Base-by-base conservation (phyloP, 2,797 vertebrate species). In the Chelidonichthys spinosus region DNA sequence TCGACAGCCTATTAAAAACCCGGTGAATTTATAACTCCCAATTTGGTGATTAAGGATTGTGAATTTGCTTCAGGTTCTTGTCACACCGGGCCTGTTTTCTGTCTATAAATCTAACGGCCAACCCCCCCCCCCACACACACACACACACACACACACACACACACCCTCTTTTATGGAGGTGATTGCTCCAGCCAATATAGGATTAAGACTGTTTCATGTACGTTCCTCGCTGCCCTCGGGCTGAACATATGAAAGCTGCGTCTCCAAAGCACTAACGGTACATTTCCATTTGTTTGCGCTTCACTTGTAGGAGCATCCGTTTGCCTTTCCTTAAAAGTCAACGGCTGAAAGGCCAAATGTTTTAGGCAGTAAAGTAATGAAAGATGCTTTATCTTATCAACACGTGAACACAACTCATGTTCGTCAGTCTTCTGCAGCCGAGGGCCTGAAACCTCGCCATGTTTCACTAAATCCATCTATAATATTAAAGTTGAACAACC, bases 91-190 rank as follows among this genome's bases (percentile, higher is more conserved):
- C 91, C 86, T 94, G 89, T 94, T 95, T 94, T 92, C 87, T 90
- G 82, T 94, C 94, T 86, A 92, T 96, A 95, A 96, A 95, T 95
- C 94, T 95, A 89, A 92, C 91, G 79, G 93, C 93, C 93, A 93
- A 88, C 77, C 67, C 39, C 32, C 14, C 14, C 43, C 4, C 42
- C 4, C 44, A 15, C 43, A 6, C 14, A 15, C 43, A 44, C 44
- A 46, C 44, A 46, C 43, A 44, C 43, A 40, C 37, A 39, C 37
- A 39, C 37, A 39, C 42, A 44, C 43, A 14, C 47, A 18, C n/a
- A 50, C 47, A 50, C n/a, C 69, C 37, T 36, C 61, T 76, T 85
- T 87, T 79, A 85, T 91, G 87, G 92, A 90, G 85, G 83, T 69
- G 67, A 90, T 85, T 68, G 77, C 87, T 91, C 78, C 83, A 90